Conservation (phyloP, 2,113 vertebrate genomes). For the Atractosteus spatula region DNA sequence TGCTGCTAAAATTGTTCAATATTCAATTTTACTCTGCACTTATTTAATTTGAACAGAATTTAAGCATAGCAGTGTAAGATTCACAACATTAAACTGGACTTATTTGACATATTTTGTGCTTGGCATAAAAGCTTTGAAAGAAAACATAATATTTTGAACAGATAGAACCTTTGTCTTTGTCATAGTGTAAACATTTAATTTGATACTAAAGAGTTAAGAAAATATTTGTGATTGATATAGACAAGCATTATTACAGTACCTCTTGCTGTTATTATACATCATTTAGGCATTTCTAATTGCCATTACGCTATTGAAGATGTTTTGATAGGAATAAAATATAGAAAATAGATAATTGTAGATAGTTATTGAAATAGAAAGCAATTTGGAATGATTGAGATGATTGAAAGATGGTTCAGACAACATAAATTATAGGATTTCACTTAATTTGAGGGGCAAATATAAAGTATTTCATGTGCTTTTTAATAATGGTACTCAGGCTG, state of each 20-base stretch:
- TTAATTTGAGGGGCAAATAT: no score
- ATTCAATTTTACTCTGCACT: conserved; percentile 54
- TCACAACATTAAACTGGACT: conserved; percentile 60
- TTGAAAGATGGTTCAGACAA: no score
- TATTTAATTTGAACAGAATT: conserved; percentile 58
- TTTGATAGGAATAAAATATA: no score
- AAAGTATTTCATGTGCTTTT: no score
- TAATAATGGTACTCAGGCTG: no score
- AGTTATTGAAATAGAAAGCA: no score
- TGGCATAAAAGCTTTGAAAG: conserved; percentile 32
- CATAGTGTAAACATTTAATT: conserved; percentile 11
- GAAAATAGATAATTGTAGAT: no score
- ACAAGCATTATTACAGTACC: background rate
- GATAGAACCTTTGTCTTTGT: background rate
- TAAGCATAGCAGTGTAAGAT: conserved; percentile 62
- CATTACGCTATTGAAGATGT: no score
- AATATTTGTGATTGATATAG: background rate
- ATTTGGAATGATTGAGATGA: no score
- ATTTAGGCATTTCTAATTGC: no score
- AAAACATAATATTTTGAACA: background rate
- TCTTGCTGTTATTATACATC: background rate
- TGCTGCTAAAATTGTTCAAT: conserved; percentile 52
- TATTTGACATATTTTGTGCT: conserved; percentile 57
- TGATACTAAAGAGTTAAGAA: background rate
- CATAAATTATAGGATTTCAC: no score